A percentile compares a stretch with the other conserved stretches of the same genome.
Evolutionary conservation across 1,140 invertebrate species (phyloP).

Genomic region (Drosophila tristis): DNA sequence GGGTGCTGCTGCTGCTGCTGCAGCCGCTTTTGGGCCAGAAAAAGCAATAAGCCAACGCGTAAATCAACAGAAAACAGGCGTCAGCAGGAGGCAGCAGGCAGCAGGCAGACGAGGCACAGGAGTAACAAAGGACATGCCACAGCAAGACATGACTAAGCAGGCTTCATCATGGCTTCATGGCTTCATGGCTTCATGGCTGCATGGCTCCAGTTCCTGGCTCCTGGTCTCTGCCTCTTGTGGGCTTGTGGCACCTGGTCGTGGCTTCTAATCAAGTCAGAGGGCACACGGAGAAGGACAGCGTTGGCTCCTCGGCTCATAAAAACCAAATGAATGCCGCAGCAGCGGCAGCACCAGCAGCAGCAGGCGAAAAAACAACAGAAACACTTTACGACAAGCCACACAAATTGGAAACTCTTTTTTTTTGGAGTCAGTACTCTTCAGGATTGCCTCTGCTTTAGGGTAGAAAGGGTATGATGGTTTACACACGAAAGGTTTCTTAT

Average conservation of each 20-base stretch:
- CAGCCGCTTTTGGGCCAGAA: slow-evolving; percentile 19
- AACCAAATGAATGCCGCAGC: slow-evolving; percentile 71
- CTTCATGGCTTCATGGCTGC: background rate
- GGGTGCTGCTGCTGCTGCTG: slow-evolving; percentile 18
- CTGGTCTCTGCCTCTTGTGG: no score
- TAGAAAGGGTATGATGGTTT: slow-evolving; percentile 6
- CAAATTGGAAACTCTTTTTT: slow-evolving; percentile 75
- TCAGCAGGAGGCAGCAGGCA: slow-evolving; percentile 3
- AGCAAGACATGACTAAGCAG: slow-evolving; percentile 56
- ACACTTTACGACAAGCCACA: slow-evolving; percentile 81
- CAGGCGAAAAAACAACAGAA: slow-evolving; percentile 52
- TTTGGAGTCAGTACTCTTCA: slow-evolving; percentile 38
- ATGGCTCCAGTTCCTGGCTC: no score
- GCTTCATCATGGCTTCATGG: slow-evolving; percentile 27
- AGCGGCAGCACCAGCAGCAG: slow-evolving; percentile 30
- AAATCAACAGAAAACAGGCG: slow-evolving; percentile 62
- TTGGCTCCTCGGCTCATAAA: slow-evolving; percentile 68
- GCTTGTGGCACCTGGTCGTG: slow-evolving; percentile 54
- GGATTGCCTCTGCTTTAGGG: background rate
- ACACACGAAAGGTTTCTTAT: background rate
- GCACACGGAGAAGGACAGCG: slow-evolving; percentile 11
- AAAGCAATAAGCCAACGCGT: slow-evolving; percentile 75
- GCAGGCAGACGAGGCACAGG: slow-evolving; percentile 1
- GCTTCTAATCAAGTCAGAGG: slow-evolving; percentile 61
- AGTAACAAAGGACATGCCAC: slow-evolving; percentile 61